These are phyloP conservation scores for Pipistrellus pygmaeus DNA, from an alignment of 2,797 vertebrate species.

Conservation along the genomic window DNA sequence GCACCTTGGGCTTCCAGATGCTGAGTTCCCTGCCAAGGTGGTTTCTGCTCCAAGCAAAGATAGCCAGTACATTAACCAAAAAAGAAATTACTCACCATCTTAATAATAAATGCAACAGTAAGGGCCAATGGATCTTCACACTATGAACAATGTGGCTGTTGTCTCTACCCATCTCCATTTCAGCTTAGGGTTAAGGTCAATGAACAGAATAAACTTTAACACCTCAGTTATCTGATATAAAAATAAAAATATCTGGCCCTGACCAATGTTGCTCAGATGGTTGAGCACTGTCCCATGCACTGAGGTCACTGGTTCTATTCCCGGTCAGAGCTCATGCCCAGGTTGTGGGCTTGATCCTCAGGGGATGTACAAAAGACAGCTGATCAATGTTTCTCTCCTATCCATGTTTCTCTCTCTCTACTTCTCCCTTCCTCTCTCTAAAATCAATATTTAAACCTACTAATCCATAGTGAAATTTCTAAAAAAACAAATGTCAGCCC, in stretches of 20 bases:
- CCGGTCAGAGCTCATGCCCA: background rate
- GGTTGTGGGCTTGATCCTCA: background rate
- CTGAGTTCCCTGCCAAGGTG: background rate
- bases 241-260: background rate
- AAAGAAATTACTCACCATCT: background rate
- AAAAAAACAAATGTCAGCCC: background rate
- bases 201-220: background rate
- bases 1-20: background rate
- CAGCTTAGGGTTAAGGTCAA: background rate
- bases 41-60: background rate
- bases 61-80: background rate
- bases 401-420: background rate
- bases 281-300: background rate
- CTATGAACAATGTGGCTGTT: background rate
- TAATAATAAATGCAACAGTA: background rate
- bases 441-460: background rate
- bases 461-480: constrained; percentile 8
- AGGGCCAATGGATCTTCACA: background rate
- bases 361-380: background rate
- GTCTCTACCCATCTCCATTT: background rate
- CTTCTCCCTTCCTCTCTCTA: background rate
- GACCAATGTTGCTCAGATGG: background rate
- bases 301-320: background rate
- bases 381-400: background rate
- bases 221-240: background rate